Evolutionary conservation across 2,113 vertebrate genomes (phyloP).

Genomic region (Tetrao urogallus): DNA sequence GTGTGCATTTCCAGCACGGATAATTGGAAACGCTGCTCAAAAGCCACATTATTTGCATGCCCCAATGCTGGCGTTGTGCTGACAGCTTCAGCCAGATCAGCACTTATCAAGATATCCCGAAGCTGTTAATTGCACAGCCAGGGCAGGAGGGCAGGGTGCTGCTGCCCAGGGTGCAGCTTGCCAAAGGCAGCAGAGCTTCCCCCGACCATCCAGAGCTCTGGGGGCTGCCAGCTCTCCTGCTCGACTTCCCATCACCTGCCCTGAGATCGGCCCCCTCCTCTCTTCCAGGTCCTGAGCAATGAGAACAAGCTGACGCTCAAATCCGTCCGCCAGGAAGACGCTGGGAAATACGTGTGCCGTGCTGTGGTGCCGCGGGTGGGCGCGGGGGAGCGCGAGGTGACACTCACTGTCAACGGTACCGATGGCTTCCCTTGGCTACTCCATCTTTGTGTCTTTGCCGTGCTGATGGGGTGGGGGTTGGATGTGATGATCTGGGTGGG

Average conservation of each 20-base stretch:
- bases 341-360: conserved; percentile 95
- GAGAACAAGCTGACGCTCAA: conserved; percentile 94
- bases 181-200: not conserved
- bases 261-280: not conserved
- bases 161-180: not conserved
- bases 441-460: fast-evolving
- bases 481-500: no score
- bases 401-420: conserved; percentile 95
- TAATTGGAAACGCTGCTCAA: not conserved
- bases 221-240: not conserved
- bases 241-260: fast-evolving
- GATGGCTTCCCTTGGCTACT: not conserved
- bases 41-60: not conserved
- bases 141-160: not conserved
- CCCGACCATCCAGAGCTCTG: not conserved
- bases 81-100: not conserved
- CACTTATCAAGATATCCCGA: conserved; percentile 4
- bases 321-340: conserved; percentile 94
- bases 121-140: not conserved
- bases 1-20: not conserved
- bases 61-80: not conserved
- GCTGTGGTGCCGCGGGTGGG: conserved; percentile 95
- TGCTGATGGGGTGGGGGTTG: no score
- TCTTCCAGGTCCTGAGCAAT: conserved; percentile 93
- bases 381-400: conserved; percentile 92